These are phyloP conservation scores for Aythya baeri DNA, from an alignment of 2,113 vertebrate species.

Conservation along the genomic window DNA sequence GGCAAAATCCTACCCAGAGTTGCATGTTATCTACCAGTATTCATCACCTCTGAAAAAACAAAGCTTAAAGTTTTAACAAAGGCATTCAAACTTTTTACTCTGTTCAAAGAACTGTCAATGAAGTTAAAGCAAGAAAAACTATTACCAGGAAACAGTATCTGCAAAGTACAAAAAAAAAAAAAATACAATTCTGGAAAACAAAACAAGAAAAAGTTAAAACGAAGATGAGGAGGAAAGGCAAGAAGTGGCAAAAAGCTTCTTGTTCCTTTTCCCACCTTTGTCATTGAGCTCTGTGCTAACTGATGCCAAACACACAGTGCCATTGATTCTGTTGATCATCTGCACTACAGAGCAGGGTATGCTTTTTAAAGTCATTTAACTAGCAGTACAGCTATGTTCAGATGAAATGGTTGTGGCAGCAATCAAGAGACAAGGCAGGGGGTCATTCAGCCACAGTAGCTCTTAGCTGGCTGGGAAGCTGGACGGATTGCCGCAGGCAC, in stretches of 20 bases:
- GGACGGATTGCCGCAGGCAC: accelerated
- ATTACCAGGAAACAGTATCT: not conserved
- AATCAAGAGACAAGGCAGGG: not conserved
- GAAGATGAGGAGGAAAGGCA: not conserved
- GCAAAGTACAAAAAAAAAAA: not conserved
- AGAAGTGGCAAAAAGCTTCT: not conserved
- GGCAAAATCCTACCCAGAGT: not conserved
- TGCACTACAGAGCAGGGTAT: not conserved
- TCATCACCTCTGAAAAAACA: not conserved
- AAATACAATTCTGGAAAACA: not conserved
- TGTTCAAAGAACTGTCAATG: not conserved
- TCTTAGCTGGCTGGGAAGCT: not conserved
- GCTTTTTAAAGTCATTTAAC: not conserved
- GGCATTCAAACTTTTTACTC: not conserved
- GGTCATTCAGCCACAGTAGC: not conserved
- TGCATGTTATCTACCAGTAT: not conserved
- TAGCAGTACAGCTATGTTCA: not conserved
- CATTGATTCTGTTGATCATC: accelerated
- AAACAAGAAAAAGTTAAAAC: not conserved
- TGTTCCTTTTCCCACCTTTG: not conserved
- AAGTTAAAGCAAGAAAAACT: not conserved
- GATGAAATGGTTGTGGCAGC: not conserved
- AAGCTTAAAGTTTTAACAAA: not conserved
- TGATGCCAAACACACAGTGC: not conserved
- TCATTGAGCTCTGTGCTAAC: not conserved